Base-by-base conservation (phyloP, 2,113 vertebrate genomes). In the Fulmarus glacialis region DNA sequence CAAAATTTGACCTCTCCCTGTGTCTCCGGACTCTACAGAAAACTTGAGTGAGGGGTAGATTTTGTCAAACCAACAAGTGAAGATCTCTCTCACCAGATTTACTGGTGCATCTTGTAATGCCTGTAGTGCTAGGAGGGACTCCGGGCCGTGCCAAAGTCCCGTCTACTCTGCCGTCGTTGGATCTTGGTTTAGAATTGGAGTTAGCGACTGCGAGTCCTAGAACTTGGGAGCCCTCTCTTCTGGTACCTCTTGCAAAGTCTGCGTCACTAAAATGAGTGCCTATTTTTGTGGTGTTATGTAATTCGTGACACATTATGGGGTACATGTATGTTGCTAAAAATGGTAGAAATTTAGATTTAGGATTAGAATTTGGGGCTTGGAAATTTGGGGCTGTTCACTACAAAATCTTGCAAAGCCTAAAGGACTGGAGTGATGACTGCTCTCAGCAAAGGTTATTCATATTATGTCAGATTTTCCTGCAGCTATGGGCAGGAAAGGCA, bases 201-300 rank as follows among this genome's bases (percentile, higher is more conserved):
- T 64, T 26, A 15, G 50, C 14, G 59, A 11, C 59, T 64, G 19
- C 2, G 2, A 72, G 42, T 24, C 36, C 43, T 34, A 18, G 21
- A 36, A 21, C 23, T 8, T 15, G 48, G 30, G 30, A 43, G 4
- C 27, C 8, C 38, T 40, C 22, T 19, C 21, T 36, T n/a, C 24
- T 1, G 2, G 50, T 43, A 34, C 22, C 14, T 36, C 27, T 58
- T 50, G 27, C 18, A 12, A 56, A 43, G 43, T 24, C 36, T 82
- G 26, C 0, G 2, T 15, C 4, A 4, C 30, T 43, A 23, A 47
- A 53, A 67, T 7, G 2, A 32, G 17, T 13, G 26, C 11, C 8
- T 17, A 1, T 22, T 55, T 67, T 26, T 36, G n/a, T 42, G 11
- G 15, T 18, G 21, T 47, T 8, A 7, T 6, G 21, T 43, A 36